Base-by-base conservation (phyloP, 2,888 invertebrate genomes). In the Drosophila meridiana region DNA sequence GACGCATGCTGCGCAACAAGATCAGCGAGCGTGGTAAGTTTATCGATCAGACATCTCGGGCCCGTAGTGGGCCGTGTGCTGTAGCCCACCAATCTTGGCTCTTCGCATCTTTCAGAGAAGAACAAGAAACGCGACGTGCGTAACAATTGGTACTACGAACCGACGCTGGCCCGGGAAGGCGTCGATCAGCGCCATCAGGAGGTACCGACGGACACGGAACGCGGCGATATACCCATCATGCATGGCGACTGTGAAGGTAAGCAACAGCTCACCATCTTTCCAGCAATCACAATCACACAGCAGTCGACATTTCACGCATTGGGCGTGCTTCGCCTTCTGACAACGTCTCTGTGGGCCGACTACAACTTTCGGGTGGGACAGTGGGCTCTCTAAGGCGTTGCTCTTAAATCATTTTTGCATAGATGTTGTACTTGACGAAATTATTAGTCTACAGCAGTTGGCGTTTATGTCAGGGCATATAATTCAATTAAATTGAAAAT, bases 181-280 rank as follows among this genome's bases (percentile, higher is more conserved):
- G 92, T 91, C 72, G 90, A 91, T 79, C 88, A 89, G 73, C 90
- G 92, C 56, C 90, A 91, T 57, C 90, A 89, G 65, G 91, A 90
- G 80, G 77, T 92, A 60, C 87, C 92, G n/a, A 84, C 93, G 80
- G 92, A 94, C 73, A 89, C 90, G 58, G 93, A 94, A 74, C 93
- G 95, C 85, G 96, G 96, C 72, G 96, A 96, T 91, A 96, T 96
- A 83, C 95, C 95, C 42, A 94, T 95, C 68, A 92, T 95, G 52
- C 94, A 94, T 76, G 94, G 94, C 60, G 93, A 95, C 87, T 95
- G 95, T 82, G 94, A 94, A 93, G 94, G 94, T 94, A 92, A 79
- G 83, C 63, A 47, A 76, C 62, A 65, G 47, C 36, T 58, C 20
- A 45, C 38, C 68, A 69, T 60, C 43, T 56, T 36, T 48, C 58